Percentiles rank a stretch among this genome's conserved stretches.
These are phyloP conservation scores for Paracanthobrama guichenoti DNA, from an alignment of 2,113 vertebrate genomes.

Conservation along the genomic window DNA sequence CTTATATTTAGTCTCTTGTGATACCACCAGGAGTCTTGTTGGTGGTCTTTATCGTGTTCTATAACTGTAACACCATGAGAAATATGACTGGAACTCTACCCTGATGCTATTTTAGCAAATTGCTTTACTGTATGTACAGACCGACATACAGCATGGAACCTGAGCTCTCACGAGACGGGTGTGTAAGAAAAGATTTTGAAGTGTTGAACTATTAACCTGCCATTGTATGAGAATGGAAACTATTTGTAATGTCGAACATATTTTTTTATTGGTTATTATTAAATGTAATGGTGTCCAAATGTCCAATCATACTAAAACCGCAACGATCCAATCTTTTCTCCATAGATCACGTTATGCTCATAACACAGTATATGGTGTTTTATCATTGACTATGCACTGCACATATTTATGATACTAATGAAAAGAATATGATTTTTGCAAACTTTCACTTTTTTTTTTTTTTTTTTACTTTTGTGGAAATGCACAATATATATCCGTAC, in stretches of 20 bases:
- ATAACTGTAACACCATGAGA: conserved; percentile 28
- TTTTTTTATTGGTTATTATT: not conserved
- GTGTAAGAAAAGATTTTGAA: conserved; percentile 45
- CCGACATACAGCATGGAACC: conserved; percentile 24
- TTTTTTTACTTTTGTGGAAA: not conserved
- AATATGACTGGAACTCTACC: conserved; percentile 35
- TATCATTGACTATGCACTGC: not conserved
- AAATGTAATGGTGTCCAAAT: not conserved
- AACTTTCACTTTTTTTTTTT: no score
- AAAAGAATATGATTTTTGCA: no score
- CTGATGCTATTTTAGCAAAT: conserved; percentile 38
- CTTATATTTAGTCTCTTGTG: conserved; percentile 8
- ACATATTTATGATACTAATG: no score
- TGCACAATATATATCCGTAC: not conserved
- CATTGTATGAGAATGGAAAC: conserved; percentile 10
- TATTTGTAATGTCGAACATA: conserved; percentile 14
- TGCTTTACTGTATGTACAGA: conserved; percentile 32
- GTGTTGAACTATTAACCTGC: conserved; percentile 38
- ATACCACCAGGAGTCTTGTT: not conserved
- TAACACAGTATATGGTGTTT: not conserved
- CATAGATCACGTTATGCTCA: not conserved
- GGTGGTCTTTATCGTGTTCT: conserved; percentile 15
- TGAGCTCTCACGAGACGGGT: conserved; percentile 27
- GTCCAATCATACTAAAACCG: not conserved
- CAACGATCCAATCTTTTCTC: not conserved